Evolutionary conservation across 2,797 vertebrate species (phyloP).

Genomic region (Craterocephalus amniculus): DNA sequence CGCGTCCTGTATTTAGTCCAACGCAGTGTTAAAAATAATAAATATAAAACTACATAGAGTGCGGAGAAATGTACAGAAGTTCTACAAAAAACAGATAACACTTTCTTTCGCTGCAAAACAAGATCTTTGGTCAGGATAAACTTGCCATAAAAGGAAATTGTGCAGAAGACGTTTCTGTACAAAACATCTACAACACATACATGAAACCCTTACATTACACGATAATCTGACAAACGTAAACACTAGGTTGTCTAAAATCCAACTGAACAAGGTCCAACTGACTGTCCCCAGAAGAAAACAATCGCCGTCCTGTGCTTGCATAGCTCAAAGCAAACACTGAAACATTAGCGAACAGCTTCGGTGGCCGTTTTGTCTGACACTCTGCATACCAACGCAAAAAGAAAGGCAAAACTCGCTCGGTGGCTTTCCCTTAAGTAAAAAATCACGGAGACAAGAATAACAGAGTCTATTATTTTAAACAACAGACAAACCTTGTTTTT

Average conservation of each 20-base stretch:
- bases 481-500: constrained; percentile 34
- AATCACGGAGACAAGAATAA: neutral
- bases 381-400: constrained; percentile 39
- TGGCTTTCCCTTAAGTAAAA: neutral
- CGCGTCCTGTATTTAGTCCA: neutral
- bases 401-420: constrained; percentile 3
- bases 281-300: constrained; percentile 68
- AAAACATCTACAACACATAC: constrained; percentile 2
- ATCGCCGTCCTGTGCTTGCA: constrained; percentile 61
- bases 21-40: constrained; percentile 14
- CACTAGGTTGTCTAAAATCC: neutral
- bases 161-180: constrained; percentile 16
- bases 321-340: constrained; percentile 68
- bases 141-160: constrained; percentile 57
- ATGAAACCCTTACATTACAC: neutral
- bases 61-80: constrained; percentile 18
- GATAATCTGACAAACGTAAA: neutral
- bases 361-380: constrained; percentile 54
- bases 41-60: constrained; percentile 18
- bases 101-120: constrained; percentile 37
- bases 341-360: constrained; percentile 70
- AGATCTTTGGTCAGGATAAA: constrained; percentile 57
- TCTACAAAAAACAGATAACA: constrained; percentile 1
- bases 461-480: constrained; percentile 16
- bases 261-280: constrained; percentile 50